Evolutionary conservation across 2,888 invertebrate genomes (phyloP), one percentile per base, ranked within the genome.

Genomic region (Andrena haemorrhoa): DNA sequence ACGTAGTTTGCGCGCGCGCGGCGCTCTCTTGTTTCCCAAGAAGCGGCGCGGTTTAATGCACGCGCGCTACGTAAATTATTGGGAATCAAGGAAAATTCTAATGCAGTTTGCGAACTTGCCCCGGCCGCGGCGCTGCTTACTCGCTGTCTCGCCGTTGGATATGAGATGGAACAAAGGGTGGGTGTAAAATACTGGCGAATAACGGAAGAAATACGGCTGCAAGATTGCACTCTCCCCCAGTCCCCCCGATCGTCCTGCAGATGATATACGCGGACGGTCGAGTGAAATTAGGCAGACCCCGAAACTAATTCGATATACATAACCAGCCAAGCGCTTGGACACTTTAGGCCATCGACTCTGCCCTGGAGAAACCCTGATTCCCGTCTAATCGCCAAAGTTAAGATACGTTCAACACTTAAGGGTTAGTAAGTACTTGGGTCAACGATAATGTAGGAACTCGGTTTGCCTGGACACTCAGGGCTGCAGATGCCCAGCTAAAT

Each of bases 41-140:
- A 12, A 31, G 8, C n/a, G 10, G 2, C 10, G 5, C 23, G 63
- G 23, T 68, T 66, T 68, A 74, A 78, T 51, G 66, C n/a, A n/a
- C 16, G n/a, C 35, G 20, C 20, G 20, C 23, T 23, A 16, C 5
- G 26, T 47, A 29, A 51, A 35, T 65, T 49, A 29, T 77, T n/a
- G 29, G 29, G 10, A 65, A 35, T 41, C 26, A 10, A 2, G 29
- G 49, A 35, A 41, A 20, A 56, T 71, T 56, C 41, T 41, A 41
- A 41, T 41, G n/a, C 61, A 35, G 20, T 33, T 20, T 10, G 20
- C 33, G 61, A 33, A 61, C 20, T 61, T 23, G 8, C 20, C 29
- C 2, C 16, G 16, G 58, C 29, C 29, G 58, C 23, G 16, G 6
- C 31, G 31, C n/a, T 60, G 23, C 23, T 26, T 56, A 10, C 56